Base-by-base conservation (phyloP, 2,888 invertebrate species). In the Sarcophaga variegata region DNA sequence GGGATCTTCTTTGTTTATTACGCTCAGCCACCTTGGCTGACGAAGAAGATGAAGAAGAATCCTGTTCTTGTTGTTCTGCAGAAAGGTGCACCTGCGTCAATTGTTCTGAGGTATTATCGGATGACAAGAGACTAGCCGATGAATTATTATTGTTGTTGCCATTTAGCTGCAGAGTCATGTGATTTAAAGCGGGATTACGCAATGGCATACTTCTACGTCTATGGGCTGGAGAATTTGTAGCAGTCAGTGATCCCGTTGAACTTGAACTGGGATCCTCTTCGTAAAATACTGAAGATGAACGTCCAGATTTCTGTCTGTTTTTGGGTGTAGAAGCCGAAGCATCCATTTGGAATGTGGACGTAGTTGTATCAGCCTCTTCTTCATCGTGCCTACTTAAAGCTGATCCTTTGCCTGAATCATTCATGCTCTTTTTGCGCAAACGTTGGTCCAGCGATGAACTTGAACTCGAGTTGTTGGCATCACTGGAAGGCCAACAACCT, bases 401-500 rank as follows among this genome's bases (percentile, higher is more conserved):
- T 17, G 94, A 93, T 6, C 93, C 93, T 83, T 94, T 94, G 70
- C 94, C 93, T 49, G 93, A 94, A 88, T 94, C 94, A 63, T 94
- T 92, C 93, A 94, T 93, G 87, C 93, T 94, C 89, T 93, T 94
- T 87, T 93, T 94, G 22, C 93, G 92, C 80, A 93, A 85, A 22
- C 92, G 91, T 86, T 93, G 92, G 86, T 94, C 93, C 79, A 92
- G 80, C 37, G 93, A 93, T 6, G 93, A 92, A 71, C 93, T 92
- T 10, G 92, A 91, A 86, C 93, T 93, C 20, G 93, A 92, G 63
- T 88, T 91, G 22, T 91, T 92, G 12, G 92, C 93, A 81, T 93
- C 92, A 86, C 93, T 93, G 5, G 93, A 93, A 4, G 96, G 96
- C 97, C 97, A 97, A 91, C 96, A 96, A 89, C 97, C 96, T 2